Evolutionary conservation across 2,888 invertebrate genomes (phyloP).

Genomic region (Sussaba pulchella): DNA sequence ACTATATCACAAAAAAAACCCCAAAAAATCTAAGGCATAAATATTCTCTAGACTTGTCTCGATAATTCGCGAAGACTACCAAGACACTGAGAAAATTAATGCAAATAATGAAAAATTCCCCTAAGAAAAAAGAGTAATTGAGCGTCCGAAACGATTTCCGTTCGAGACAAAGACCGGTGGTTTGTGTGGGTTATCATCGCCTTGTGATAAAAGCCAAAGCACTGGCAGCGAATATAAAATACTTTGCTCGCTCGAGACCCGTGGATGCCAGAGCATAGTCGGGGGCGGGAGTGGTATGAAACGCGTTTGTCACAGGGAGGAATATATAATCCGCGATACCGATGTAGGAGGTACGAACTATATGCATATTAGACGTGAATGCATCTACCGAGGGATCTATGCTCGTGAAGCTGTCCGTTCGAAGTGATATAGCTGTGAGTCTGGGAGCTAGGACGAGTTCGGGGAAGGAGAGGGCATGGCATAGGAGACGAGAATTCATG

Average conservation of each 20-base stretch:
- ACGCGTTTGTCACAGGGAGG: slow-evolving; percentile 22
- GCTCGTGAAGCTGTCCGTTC: slow-evolving; percentile 50
- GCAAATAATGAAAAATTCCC: too few species aligned
- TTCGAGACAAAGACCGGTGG: not conserved
- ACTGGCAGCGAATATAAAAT: slow-evolving; percentile 46
- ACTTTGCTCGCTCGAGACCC: slow-evolving; percentile 19
- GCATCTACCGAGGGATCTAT: slow-evolving; percentile 55
- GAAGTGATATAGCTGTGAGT: slow-evolving; percentile 54
- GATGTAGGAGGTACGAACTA: slow-evolving; percentile 48
- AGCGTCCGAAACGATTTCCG: not conserved
- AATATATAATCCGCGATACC: slow-evolving; percentile 60
- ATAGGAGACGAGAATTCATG: slow-evolving; percentile 30
- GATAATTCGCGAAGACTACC: too few species aligned
- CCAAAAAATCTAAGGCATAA: too few species aligned
- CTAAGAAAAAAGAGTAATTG: too few species aligned
- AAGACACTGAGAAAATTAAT: too few species aligned
- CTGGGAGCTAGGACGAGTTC: too few species aligned
- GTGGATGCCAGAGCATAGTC: slow-evolving; percentile 57
- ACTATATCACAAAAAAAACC: too few species aligned
- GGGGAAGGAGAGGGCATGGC: slow-evolving; percentile 36
- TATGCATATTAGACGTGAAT: slow-evolving; percentile 39
- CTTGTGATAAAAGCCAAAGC: slow-evolving; percentile 7
- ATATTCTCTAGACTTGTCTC: too few species aligned
- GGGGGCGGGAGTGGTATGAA: slow-evolving; percentile 17
- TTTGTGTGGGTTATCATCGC: too few species aligned